Percentiles rank a stretch among this genome's conserved stretches.
Evolutionary conservation across 2,113 vertebrate species (phyloP).

Genomic region (Hippocampus zosterae): DNA sequence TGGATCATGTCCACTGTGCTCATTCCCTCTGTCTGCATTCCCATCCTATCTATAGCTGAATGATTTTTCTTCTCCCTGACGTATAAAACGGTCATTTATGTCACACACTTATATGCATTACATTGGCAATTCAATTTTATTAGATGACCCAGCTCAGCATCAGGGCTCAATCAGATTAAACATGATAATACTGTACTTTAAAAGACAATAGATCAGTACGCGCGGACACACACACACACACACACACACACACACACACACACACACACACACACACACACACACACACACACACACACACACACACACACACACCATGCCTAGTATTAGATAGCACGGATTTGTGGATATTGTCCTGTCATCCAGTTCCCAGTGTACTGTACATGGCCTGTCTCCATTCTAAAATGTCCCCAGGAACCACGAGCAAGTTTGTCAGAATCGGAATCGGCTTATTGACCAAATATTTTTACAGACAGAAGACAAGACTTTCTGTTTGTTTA

Average conservation of each 20-base stretch:
- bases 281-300: too few relatives aligned
- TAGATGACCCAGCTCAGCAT: background rate
- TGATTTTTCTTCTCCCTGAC: slow-evolving; percentile 62
- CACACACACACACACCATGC: background rate
- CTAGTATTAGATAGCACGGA: background rate
- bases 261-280: too few relatives aligned
- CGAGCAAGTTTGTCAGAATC: background rate
- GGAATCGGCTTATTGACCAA: background rate
- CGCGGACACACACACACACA: too few relatives aligned
- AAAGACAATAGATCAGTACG: background rate
- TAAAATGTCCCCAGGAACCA: background rate
- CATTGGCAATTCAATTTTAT: slow-evolving; percentile 12
- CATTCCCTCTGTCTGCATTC: slow-evolving; percentile 30
- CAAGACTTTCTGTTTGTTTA: background rate
- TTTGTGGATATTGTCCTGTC: background rate
- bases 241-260: too few relatives aligned
- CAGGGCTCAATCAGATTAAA: background rate
- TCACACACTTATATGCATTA: slow-evolving; percentile 14
- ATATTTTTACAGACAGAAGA: background rate
- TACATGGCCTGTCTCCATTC: too few relatives aligned
- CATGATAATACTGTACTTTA: background rate
- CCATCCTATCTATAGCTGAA: slow-evolving; percentile 26
- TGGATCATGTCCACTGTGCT: slow-evolving; percentile 17
- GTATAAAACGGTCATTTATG: slow-evolving; percentile 31
- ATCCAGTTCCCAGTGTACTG: background rate